phyloP scores from a whole-genome alignment of 2,797 vertebrate genomes.

The Hippocampus kuda region DNA sequence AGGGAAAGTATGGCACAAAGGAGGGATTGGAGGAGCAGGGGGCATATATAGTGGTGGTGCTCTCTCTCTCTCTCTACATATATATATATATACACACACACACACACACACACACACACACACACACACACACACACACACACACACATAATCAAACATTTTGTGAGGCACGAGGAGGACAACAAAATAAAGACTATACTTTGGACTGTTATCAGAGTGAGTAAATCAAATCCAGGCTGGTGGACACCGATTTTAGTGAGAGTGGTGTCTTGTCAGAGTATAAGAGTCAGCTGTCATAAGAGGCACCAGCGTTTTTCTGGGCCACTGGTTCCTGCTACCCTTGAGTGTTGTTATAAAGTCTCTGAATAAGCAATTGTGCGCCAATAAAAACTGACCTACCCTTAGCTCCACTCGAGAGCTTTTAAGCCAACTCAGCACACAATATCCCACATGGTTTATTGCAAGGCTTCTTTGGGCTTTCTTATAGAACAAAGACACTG shows the following conservation, averaged over 20 bases:
- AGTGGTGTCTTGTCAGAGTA: slow-evolving; percentile 27
- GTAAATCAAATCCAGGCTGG: background rate
- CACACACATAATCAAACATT: too few relatives aligned
- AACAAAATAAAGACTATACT: background rate
- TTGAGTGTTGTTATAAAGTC: slow-evolving; percentile 32
- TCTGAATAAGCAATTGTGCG: slow-evolving; percentile 41
- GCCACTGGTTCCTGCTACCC: slow-evolving; percentile 38
- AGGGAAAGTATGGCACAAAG: too few relatives aligned
- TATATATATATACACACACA: too few relatives aligned
- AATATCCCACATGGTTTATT: slow-evolving; percentile 47
- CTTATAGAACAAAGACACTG: slow-evolving; percentile 31
- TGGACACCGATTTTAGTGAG: slow-evolving; percentile 12
- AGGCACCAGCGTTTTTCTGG: slow-evolving; percentile 44
- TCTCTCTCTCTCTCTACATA: too few relatives aligned
- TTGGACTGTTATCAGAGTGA: background rate
- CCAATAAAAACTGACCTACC: slow-evolving; percentile 53
- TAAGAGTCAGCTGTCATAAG: slow-evolving; percentile 36
- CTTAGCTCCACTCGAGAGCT: slow-evolving; percentile 33
- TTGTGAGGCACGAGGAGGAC: background rate
- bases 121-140: too few relatives aligned
- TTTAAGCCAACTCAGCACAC: slow-evolving; percentile 47
- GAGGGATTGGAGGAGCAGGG: too few relatives aligned
- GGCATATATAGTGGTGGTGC: too few relatives aligned
- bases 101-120: too few relatives aligned
- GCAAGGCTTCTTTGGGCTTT: slow-evolving; percentile 44